These are phyloP conservation scores for Microcebus tavaratra DNA, from an alignment of 2,113 vertebrate genomes.

Conservation along the genomic window DNA sequence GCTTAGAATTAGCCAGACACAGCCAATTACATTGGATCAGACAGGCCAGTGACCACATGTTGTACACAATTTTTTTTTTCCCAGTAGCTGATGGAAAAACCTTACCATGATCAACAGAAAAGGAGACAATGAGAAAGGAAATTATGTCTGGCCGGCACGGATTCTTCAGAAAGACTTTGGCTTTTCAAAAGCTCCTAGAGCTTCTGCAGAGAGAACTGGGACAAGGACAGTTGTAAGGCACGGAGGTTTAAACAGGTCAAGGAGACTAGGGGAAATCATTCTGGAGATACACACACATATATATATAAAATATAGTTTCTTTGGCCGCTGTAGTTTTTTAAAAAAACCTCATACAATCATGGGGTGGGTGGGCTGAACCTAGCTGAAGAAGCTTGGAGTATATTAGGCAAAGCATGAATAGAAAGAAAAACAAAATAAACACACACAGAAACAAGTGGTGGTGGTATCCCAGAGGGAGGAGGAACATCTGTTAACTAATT, in stretches of 20 bases:
- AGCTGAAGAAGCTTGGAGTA: slow-evolving; percentile 82
- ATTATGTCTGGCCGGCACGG: neutral
- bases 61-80: neutral
- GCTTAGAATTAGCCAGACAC: slow-evolving; percentile 43
- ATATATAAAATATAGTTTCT: slow-evolving; percentile 11
- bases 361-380: slow-evolving; percentile 76
- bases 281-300: neutral
- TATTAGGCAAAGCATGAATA: slow-evolving; percentile 84
- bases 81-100: neutral
- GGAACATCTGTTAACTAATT: slow-evolving; percentile 78
- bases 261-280: slow-evolving; percentile 26
- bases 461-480: slow-evolving; percentile 79
- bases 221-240: slow-evolving; percentile 59
- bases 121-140: neutral
- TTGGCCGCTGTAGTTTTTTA: slow-evolving; percentile 51
- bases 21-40: neutral
- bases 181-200: slow-evolving; percentile 62
- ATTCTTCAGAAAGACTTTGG: slow-evolving; percentile 63
- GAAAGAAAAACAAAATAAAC: slow-evolving; percentile 81
- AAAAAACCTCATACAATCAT: slow-evolving; percentile 67
- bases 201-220: slow-evolving; percentile 58
- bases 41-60: neutral
- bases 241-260: slow-evolving; percentile 57
- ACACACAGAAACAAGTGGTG: slow-evolving; percentile 74
- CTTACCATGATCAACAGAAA: slow-evolving; percentile 24